phyloP scores from a whole-genome alignment of 2,888 invertebrate species.

The Hetaerina titia region DNA sequence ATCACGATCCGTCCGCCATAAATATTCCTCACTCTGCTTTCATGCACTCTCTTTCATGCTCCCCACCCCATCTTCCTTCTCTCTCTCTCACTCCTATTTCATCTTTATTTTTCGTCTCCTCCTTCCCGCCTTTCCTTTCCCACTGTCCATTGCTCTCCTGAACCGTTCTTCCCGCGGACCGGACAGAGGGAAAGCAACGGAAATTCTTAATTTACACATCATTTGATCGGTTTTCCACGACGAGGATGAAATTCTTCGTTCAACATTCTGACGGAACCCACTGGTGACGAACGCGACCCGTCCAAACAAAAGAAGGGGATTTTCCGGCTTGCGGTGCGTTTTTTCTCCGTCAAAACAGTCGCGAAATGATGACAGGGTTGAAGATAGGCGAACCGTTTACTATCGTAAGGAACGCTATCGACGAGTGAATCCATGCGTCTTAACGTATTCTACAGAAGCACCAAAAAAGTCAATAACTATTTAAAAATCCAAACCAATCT shows the following conservation, averaged over 20 bases:
- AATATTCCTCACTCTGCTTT: slow-evolving; percentile 32
- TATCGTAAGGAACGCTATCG: too few species aligned
- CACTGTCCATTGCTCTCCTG: background rate
- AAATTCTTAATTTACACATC: background rate
- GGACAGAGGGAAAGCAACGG: background rate
- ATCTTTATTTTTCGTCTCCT: background rate
- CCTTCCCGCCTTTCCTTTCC: background rate
- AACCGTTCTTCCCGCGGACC: background rate
- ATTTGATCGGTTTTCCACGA: background rate
- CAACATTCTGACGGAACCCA: background rate
- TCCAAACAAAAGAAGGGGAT: too few species aligned
- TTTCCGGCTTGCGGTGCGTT: too few species aligned
- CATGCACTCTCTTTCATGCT: slow-evolving; percentile 3
- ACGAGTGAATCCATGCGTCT: too few species aligned
- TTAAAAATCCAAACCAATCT: too few species aligned
- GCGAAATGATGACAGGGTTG: too few species aligned
- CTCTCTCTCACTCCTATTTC: background rate
- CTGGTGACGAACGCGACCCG: too few species aligned
- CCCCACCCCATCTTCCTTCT: background rate
- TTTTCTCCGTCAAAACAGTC: too few species aligned
- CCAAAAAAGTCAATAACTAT: too few species aligned
- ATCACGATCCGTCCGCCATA: slow-evolving; percentile 50
- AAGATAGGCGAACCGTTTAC: too few species aligned
- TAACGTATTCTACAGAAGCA: too few species aligned
- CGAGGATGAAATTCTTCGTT: background rate